Evolutionary conservation across 1,140 invertebrate genomes (phyloP), one percentile per base, ranked within the genome.

Genomic region (Nasonia vitripennis): DNA sequence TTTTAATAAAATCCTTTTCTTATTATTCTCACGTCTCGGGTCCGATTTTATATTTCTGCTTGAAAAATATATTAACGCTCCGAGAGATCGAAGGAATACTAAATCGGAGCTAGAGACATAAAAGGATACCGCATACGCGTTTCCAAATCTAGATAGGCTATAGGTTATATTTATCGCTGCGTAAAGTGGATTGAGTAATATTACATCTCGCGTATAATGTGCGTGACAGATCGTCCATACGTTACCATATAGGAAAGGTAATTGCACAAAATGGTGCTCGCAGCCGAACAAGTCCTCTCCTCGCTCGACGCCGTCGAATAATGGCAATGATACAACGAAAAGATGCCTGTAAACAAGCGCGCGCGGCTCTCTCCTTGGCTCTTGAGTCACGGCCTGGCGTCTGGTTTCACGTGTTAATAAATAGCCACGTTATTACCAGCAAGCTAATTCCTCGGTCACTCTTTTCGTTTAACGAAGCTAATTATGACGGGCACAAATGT

Each of bases 401-500:
- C 90, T 91, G 88, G 89, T 92, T 92, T 92, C 90, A 90, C 88
- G 91, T 92, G 91, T 92, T 92, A 92, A 92, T 92, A 92, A 92
- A 92, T 92, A 92, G 91, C 90, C 89, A 81, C 85, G 89, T 92
- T 92, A 92, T 92, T 92, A 91, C 91, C 88, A 85, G 86, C 90
- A 90, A 92, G 91, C 91, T 92, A 92, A 92, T 92, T 92, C 88
- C 90, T 92, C 89, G 86, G 88, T 89, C 90, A 91, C 91, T 92
- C 91, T 91, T 90, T 91, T 91, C 91, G 89, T 92, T 92, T 92
- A 91, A 92, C 91, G 91, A 90, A 92, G 91, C 89, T 90, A 92
- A 92, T 92, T 92, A 92, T 91, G 91, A 91, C 89, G 90, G 90
- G 87, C 91, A 91, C 92, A 92, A 92, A 92, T 92, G 89, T 91